These are phyloP conservation scores for Scleropages formosus DNA, from an alignment of 2,797 vertebrate genomes.

Conservation along the genomic window DNA sequence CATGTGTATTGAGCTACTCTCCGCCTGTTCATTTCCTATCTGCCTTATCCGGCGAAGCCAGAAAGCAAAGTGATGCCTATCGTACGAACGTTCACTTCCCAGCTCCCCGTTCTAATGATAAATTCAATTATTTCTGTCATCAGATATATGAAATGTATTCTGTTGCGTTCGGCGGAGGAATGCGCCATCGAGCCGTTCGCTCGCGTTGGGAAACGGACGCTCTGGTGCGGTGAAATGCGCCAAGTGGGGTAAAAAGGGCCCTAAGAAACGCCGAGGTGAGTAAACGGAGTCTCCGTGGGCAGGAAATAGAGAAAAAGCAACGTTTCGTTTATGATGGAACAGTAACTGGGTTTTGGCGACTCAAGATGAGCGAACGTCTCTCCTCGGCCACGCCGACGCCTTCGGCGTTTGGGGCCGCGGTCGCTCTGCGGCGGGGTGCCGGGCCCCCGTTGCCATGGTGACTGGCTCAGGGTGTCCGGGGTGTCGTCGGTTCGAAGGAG, in stretches of 20 bases:
- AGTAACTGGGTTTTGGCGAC: too few species aligned
- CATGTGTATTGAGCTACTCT: not conserved
- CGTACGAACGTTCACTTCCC: not conserved
- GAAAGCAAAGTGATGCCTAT: not conserved
- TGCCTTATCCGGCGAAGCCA: not conserved
- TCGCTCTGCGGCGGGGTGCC: too few species aligned
- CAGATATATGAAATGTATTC: constrained; percentile 10
- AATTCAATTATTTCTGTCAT: not conserved
- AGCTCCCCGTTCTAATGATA: not conserved
- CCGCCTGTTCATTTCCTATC: not conserved
- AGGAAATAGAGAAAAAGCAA: not conserved
- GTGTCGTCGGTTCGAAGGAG: not conserved
- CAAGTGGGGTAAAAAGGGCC: not conserved
- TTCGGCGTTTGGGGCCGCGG: too few species aligned
- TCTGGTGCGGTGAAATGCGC: not conserved
- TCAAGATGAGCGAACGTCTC: too few species aligned
- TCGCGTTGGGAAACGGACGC: not conserved
- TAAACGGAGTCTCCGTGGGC: not conserved
- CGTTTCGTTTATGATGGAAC: too few species aligned
- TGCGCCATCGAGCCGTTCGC: not conserved
- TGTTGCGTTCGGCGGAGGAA: not conserved
- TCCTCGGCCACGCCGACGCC: too few species aligned
- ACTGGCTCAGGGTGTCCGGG: not conserved
- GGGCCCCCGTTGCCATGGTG: too few species aligned
- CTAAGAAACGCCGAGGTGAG: not conserved